phyloP scores from a whole-genome alignment of 2,113 vertebrate species.

The Odocoileus virginianus region DNA sequence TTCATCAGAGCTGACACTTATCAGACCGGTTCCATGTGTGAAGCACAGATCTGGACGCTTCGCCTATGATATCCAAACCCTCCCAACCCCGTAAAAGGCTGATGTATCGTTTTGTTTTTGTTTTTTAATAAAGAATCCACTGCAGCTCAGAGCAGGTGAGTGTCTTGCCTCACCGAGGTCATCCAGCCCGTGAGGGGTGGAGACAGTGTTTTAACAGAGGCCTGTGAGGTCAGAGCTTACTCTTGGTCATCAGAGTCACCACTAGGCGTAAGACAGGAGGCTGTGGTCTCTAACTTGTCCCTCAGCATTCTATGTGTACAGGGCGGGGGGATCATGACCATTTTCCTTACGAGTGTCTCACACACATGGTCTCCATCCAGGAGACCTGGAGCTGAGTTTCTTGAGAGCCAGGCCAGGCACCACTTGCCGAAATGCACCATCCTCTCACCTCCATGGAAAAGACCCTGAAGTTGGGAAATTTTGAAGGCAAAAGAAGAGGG shows the following conservation, averaged over 20 bases:
- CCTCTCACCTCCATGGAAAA: neutral
- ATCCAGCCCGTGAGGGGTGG: neutral
- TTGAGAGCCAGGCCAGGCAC: no score
- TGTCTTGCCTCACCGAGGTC: neutral
- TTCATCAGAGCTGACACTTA: neutral
- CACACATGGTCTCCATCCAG: neutral
- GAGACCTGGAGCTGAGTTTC: neutral
- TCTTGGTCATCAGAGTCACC: rapidly evolving
- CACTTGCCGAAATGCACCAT: neutral
- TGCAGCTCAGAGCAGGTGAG: neutral
- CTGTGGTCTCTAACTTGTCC: rapidly evolving
- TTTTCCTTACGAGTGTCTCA: no score
- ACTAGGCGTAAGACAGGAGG: neutral
- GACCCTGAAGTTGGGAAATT: neutral
- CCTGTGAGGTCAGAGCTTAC: neutral
- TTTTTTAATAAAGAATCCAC: neutral
- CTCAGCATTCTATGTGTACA: rapidly evolving
- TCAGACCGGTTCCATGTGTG: rapidly evolving
- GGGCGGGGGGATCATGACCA: neutral
- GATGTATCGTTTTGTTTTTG: neutral
- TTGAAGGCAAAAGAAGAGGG: neutral
- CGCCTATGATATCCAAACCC: rapidly evolving
- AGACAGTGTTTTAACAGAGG: neutral
- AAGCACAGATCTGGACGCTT: neutral
- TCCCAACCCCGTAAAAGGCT: neutral